phyloP scores from a whole-genome alignment of 2,113 vertebrate species.

The Himantopus leucocephalus region DNA sequence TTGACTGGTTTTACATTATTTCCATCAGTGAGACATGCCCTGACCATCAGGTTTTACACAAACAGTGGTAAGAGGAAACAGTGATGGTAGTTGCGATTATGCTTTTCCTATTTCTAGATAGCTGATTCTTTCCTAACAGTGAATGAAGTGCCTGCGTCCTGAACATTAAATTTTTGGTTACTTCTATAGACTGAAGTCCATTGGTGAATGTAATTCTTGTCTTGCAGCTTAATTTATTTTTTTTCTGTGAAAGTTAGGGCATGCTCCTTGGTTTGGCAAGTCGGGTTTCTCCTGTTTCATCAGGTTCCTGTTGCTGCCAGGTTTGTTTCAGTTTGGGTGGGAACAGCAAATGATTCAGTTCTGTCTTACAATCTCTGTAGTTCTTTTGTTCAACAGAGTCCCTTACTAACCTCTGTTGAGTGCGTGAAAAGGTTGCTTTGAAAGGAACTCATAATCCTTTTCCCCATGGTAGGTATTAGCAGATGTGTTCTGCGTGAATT shows the following conservation, averaged over 20 bases:
- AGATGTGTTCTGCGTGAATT: background rate
- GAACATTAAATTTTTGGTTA: background rate
- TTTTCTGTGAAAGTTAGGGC: background rate
- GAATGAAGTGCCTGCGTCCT: background rate
- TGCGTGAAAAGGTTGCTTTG: background rate
- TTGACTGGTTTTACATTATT: background rate
- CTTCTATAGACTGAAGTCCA: background rate
- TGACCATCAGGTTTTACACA: background rate
- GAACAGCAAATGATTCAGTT: background rate
- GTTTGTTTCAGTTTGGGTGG: background rate
- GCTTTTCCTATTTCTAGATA: background rate
- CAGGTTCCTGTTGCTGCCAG: background rate
- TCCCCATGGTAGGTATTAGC: background rate
- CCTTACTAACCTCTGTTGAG: background rate
- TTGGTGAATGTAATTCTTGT: background rate
- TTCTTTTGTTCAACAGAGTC: background rate
- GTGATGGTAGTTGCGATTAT: background rate
- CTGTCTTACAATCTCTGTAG: background rate
- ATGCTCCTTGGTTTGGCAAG: background rate
- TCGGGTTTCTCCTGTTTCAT: background rate
- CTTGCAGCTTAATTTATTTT: background rate
- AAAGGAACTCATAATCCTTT: background rate
- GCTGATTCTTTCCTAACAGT: background rate
- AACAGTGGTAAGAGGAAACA: background rate
- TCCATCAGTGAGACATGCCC: background rate